Evolutionary conservation across 1,140 invertebrate genomes (phyloP).

Genomic region (Ceratosolen solmsi): DNA sequence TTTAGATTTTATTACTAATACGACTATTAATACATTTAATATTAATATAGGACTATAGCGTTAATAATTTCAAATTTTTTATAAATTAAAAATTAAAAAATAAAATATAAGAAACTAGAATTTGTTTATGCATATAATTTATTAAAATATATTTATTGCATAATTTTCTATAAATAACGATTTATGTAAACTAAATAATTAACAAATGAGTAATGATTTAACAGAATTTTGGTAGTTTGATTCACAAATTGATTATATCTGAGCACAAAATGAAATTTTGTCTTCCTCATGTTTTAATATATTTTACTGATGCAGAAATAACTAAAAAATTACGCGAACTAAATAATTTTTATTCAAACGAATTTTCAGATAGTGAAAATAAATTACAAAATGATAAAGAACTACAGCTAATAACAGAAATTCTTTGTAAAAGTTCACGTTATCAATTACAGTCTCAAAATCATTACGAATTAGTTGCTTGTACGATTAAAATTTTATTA

Average conservation of each 20-base stretch:
- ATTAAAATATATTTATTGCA: too few species aligned
- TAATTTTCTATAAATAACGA: too few species aligned
- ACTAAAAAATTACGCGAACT: slow-evolving; percentile 52
- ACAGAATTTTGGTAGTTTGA: background rate
- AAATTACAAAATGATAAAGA: slow-evolving; percentile 49
- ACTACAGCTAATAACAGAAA: slow-evolving; percentile 50
- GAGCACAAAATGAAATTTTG: slow-evolving; percentile 47
- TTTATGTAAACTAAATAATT: background rate
- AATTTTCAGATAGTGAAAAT: background rate
- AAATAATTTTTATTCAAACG: background rate
- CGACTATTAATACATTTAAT: too few species aligned
- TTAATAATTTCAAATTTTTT: too few species aligned
- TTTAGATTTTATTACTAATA: too few species aligned
- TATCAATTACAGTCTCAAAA: slow-evolving; percentile 55
- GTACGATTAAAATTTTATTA: slow-evolving; percentile 57
- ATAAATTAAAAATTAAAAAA: too few species aligned
- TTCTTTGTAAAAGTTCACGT: slow-evolving; percentile 53
- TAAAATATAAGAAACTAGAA: too few species aligned
- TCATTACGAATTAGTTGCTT: slow-evolving; percentile 54
- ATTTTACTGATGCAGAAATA: slow-evolving; percentile 48
- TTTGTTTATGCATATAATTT: too few species aligned
- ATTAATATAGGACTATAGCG: too few species aligned
- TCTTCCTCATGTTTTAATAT: slow-evolving; percentile 46
- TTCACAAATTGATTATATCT: background rate
- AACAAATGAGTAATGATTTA: slow-evolving; percentile 34